Evolutionary conservation across 2,797 vertebrate genomes (phyloP).

Genomic region (Furcifer pardalis): DNA sequence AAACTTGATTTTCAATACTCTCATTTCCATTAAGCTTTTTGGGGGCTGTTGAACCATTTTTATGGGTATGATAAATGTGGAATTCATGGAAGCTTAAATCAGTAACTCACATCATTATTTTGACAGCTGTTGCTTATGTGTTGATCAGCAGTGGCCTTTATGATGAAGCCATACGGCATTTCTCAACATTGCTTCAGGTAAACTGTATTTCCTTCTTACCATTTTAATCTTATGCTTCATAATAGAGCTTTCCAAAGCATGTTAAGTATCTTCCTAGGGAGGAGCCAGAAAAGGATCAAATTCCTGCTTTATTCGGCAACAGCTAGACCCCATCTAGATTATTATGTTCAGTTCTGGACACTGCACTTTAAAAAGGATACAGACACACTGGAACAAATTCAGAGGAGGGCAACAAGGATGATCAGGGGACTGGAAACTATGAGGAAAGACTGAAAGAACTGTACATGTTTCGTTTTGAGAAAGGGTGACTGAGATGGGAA

Average conservation of each 20-base stretch:
- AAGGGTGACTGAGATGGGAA: no score
- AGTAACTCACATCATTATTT: constrained; percentile 43
- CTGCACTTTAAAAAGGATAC: no score
- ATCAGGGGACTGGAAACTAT: no score
- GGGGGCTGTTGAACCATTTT: neutral
- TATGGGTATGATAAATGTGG: neutral
- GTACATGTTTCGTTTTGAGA: no score
- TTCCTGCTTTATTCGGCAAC: no score
- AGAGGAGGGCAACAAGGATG: no score
- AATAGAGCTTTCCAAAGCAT: neutral
- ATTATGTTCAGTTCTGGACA: no score
- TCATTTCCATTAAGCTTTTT: neutral
- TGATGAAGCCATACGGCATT: constrained; percentile 96
- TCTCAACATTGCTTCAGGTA: constrained; percentile 96
- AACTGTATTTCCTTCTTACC: constrained; percentile 54
- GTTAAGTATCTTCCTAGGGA: neutral
- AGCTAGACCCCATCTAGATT: no score
- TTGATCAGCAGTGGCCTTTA: constrained; percentile 93
- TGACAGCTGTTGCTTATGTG: constrained; percentile 92
- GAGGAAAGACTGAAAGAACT: no score
- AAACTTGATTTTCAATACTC: neutral
- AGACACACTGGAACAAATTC: no score
- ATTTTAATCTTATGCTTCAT: neutral
- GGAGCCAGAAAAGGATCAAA: neutral
- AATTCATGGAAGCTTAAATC: neutral